A percentile compares a stretch with the other conserved stretches of the same genome.
Evolutionary conservation across 2,888 invertebrate genomes (phyloP).

Genomic region (Sussaba pulchella): DNA sequence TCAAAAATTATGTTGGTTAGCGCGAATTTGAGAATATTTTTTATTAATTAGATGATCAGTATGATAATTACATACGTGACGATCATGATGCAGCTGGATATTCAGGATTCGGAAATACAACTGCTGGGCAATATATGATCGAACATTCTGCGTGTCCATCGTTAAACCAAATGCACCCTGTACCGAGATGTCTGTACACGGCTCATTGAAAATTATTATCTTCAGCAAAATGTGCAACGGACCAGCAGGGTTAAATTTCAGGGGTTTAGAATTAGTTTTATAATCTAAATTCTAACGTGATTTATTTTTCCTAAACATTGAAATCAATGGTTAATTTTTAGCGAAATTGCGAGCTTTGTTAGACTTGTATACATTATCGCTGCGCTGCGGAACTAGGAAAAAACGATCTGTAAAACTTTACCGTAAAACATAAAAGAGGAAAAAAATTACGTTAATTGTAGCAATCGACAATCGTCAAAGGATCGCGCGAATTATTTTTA

Average conservation of each 20-base stretch:
- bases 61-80: constrained; percentile 59
- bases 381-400: no score
- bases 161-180: neutral
- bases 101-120: neutral
- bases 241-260: no score
- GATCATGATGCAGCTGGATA: constrained; percentile 65
- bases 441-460: neutral
- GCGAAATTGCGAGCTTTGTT: no score
- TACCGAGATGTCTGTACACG: neutral
- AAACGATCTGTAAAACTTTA: no score
- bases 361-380: no score
- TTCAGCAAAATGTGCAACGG: no score
- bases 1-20: no score
- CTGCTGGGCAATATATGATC: neutral
- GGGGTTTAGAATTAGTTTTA: no score
- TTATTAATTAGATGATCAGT: constrained; percentile 54
- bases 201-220: neutral
- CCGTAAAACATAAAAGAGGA: no score
- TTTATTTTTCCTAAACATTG: no score
- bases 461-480: neutral
- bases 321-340: no score
- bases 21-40: neutral
- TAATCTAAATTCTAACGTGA: no score
- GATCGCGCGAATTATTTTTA: neutral
- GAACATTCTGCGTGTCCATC: neutral